Evolutionary conservation across 2,797 vertebrate genomes (phyloP), one percentile per base, ranked within the genome.

Genomic region (Rhynchotus rufescens): DNA sequence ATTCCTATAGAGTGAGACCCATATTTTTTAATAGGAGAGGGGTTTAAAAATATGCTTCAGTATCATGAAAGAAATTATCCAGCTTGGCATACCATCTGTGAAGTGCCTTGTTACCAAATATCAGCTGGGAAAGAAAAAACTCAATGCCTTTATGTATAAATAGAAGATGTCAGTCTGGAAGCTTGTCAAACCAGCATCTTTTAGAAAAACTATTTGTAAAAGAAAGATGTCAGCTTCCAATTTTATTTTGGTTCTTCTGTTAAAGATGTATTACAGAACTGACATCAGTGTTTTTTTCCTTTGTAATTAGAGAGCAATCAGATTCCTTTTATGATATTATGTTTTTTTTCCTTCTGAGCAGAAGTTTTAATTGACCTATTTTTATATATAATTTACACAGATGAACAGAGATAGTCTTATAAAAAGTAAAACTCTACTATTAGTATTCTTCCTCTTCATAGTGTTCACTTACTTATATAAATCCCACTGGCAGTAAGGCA

Each of bases 401-500:
- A 81, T 32, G 79, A 97, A 71, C 30, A 80, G 94, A 88, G 32
- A 89, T 32, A 67, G 84, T 80, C 83, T 47, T 91, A 77, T 88
- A 71, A 86, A 89, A 97, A 97, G 94, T 85, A 87, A 81, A 94
- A 65, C 81, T 34, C 84, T 97, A 79, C 65, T 91, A 93, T 97
- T 96, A 96, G 89, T 84, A 96, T 97, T 97, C 93, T 94, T 86
- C 84, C 74, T 82, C 23, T 86, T 91, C 85, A 56, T 96, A 72
- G 84, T 73, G 88, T 94, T 96, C 94, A 95, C 95, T 97, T 97
- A 96, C 92, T 97, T 91, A 82, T 73, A 94, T 90, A 97, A 98
- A 96, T 97, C 97, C 96, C 97, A 95, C 89, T 96, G 96, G 94
- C 88, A 96, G 95, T 80, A 90, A 97, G 82, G 95, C 93, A 97